phyloP scores from a whole-genome alignment of 2,888 invertebrate species.

The Aphodius granarius region DNA sequence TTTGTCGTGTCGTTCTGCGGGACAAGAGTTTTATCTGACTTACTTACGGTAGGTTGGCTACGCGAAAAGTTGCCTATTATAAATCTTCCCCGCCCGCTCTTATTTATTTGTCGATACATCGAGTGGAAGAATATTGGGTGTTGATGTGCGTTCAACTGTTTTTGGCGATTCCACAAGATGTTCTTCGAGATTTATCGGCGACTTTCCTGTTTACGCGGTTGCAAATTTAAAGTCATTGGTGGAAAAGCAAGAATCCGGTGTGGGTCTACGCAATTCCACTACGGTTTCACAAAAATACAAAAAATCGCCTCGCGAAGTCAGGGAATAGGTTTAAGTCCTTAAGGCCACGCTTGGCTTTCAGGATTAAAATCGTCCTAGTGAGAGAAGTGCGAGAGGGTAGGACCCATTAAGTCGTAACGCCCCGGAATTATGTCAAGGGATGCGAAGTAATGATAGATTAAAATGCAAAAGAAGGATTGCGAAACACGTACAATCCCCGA shows the following conservation, averaged over 20 bases:
- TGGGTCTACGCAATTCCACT: neutral
- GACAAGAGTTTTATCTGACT: constrained; percentile 17
- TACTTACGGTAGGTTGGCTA: neutral
- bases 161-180: neutral
- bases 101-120: constrained; percentile 22
- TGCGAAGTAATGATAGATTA: constrained; percentile 21
- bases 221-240: neutral
- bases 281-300: neutral
- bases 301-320: neutral
- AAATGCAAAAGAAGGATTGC: constrained; percentile 28
- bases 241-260: neutral
- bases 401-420: neutral
- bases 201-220: neutral
- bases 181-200: neutral
- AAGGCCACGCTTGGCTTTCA: neutral
- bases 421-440: neutral
- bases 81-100: constrained; percentile 19
- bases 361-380: neutral
- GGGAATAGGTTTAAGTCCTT: neutral
- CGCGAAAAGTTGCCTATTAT: constrained; percentile 16
- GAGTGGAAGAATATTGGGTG: constrained; percentile 23
- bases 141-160: neutral
- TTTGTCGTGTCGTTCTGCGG: neutral
- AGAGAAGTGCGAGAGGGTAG: neutral
- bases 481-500: neutral